Conservation (phyloP, 2,113 vertebrate genomes). For the Eonycteris spelaea region DNA sequence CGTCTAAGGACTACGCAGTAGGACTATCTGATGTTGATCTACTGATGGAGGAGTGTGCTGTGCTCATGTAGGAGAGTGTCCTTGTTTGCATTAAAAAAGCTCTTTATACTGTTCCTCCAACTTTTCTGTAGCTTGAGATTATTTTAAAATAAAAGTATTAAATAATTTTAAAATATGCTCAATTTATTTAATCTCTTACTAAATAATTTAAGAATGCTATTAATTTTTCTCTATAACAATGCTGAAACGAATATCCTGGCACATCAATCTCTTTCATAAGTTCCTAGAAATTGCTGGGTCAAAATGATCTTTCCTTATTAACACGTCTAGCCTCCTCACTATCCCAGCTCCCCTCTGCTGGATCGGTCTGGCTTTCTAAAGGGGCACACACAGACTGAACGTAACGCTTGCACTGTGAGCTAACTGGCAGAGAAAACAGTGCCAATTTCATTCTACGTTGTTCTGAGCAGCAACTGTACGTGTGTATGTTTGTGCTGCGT, state of each 20-base stretch:
- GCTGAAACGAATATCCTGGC: background rate
- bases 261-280: background rate
- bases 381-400: background rate
- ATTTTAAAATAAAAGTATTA: background rate
- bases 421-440: background rate
- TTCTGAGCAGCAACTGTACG: background rate
- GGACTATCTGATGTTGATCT: background rate
- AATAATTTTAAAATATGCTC: background rate
- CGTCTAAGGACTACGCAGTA: background rate
- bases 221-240: background rate
- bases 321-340: background rate
- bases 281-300: background rate
- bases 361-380: background rate
- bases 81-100: background rate
- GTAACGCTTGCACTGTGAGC: background rate
- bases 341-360: background rate
- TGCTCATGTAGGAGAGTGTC: background rate
- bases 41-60: background rate
- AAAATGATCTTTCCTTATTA: background rate
- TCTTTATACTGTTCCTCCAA: background rate
- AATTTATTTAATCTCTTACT: background rate
- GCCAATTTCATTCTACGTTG: background rate
- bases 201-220: background rate
- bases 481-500: background rate
- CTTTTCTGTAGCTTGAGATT: background rate